These are phyloP conservation scores for Lepus americanus DNA, from an alignment of 2,113 vertebrate species.

Conservation along the genomic window DNA sequence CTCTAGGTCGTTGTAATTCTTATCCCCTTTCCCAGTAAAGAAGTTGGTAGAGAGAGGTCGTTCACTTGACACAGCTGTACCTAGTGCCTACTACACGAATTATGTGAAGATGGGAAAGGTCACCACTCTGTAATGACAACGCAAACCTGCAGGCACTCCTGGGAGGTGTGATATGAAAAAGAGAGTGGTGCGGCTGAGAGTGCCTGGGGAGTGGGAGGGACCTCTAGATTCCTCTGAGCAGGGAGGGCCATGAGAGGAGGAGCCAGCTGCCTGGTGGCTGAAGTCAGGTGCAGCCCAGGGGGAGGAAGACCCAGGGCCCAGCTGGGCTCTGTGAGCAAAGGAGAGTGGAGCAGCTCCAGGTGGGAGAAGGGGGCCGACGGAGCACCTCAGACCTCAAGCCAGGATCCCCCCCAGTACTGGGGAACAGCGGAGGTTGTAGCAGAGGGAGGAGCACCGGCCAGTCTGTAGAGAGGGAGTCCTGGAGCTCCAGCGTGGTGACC, in stretches of 20 bases:
- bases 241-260: neutral
- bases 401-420: neutral
- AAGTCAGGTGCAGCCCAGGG: neutral
- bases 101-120: neutral
- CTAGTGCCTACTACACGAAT: neutral
- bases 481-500: neutral
- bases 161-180: neutral
- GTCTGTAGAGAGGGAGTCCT: neutral
- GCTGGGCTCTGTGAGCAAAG: neutral
- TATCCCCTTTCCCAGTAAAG: neutral
- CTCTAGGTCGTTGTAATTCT: neutral
- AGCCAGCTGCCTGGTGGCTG: too few relatives aligned
- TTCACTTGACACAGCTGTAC: neutral
- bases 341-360: neutral
- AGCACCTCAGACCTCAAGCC: neutral
- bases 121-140: neutral
- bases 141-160: neutral
- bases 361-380: too few relatives aligned
- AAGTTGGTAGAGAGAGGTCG: neutral
- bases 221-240: neutral
- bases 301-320: neutral
- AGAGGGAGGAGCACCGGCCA: neutral
- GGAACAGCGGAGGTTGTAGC: neutral
- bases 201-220: neutral
- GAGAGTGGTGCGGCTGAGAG: neutral